Evolutionary conservation across 2,797 vertebrate genomes (phyloP), one percentile per base, ranked within the genome.

Genomic region (Pantherophis vulpinus): DNA sequence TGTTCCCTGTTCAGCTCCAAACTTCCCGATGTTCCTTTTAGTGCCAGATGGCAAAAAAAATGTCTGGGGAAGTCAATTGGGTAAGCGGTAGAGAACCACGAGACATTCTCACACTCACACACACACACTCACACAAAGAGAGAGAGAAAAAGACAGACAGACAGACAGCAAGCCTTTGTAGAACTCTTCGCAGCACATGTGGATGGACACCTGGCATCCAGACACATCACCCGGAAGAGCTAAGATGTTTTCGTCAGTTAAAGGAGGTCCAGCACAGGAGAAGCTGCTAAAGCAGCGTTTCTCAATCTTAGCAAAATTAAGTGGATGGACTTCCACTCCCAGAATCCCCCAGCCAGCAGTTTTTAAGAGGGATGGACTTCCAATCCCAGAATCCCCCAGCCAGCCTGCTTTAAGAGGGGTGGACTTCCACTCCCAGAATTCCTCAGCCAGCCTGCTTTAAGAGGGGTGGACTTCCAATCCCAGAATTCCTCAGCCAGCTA

Each of bases 21-120:
- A 88, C 83, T 63, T 63, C 89, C 37, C 11, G 55, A 42, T 51
- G 87, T 32, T 63, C 90, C 63, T 95, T 93, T 89, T 89, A 27
- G 90, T 59, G 88, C 89, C 89, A 91, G 91, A 95, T 92, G 90
- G 20, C 25, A 7, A 6, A 27, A 7, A 29, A 9, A 91, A 86
- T 10, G 20, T 70, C 91, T 29, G 66, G 56, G 56, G 74, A 95
- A 61, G 54, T 89, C 66, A 58, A 16, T 79, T 51, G 61, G 89
- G 70, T 74, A 79, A 88, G 88, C 7, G 29, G 93, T 91, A 87
- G 88, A 86, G 90, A 94, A 95, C 92, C 55, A 70, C 1, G 29
- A 70, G 29, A 2, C 13, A 14, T 70, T n/a, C 14, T 6, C 66
- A 32, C 29, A n/a, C 63, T n/a, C n/a, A n/a, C n/a, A n/a, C n/a